These are phyloP conservation scores for Peromyscus aztecus DNA, from an alignment of 2,797 vertebrate species.

Conservation along the genomic window DNA sequence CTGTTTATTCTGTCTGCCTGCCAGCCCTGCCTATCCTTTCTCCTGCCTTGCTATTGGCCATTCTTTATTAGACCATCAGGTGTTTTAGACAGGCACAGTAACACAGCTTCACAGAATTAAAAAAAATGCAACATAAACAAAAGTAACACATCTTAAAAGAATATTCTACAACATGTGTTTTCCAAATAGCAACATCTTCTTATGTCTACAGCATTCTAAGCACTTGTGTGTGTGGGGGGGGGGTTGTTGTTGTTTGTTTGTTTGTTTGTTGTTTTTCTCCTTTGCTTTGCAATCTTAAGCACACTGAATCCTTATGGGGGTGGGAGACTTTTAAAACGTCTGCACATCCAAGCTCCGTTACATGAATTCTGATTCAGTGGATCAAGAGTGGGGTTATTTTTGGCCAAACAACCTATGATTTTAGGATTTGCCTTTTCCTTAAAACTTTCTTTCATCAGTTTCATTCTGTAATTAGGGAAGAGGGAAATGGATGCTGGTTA, in stretches of 20 bases:
- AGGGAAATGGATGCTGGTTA: not conserved
- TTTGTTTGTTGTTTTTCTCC: not conserved
- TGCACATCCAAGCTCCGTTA: not conserved
- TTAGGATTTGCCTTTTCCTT: not conserved
- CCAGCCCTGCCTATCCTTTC: too few species aligned
- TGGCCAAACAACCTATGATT: not conserved
- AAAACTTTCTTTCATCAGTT: not conserved
- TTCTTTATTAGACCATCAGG: too few species aligned
- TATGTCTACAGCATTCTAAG: not conserved
- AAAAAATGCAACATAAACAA: too few species aligned
- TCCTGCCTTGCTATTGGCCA: too few species aligned
- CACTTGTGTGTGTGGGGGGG: not conserved
- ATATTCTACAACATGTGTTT: too few species aligned
- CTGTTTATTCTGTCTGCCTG: too few species aligned
- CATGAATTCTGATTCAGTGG: slow-evolving; percentile 13
- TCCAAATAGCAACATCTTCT: slow-evolving; percentile 24
- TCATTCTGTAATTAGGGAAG: not conserved
- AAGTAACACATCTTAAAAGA: too few species aligned
- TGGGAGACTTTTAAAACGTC: not conserved
- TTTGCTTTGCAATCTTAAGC: not conserved
- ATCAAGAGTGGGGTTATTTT: not conserved
- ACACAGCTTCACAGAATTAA: too few species aligned
- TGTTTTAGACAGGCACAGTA: too few species aligned
- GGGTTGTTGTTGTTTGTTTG: not conserved
- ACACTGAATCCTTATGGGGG: not conserved